Percentiles rank a stretch among this genome's conserved stretches.
Conservation (phyloP, 53 echinoderm and acorn worm genomes). For the Patiria pectinifera region DNA sequence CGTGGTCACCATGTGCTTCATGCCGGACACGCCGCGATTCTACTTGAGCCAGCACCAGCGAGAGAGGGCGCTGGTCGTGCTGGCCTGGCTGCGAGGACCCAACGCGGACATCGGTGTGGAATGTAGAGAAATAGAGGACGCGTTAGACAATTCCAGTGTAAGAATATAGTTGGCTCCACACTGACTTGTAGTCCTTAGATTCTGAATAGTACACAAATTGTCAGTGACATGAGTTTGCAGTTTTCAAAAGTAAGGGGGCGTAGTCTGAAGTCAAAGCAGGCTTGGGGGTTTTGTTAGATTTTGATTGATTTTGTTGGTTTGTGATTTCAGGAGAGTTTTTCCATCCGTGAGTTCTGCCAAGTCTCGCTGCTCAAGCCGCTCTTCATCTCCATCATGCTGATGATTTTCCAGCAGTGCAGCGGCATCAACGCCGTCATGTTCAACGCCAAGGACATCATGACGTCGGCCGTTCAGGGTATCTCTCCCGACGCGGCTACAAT, state of each 20-base stretch:
- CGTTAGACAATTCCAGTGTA: conserved; percentile 71
- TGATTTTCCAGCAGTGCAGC: conserved; percentile 97
- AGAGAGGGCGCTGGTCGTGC: conserved; percentile 58
- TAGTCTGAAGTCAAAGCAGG: too few species aligned
- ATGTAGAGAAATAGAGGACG: conserved; percentile 81
- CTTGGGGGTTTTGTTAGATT: not conserved
- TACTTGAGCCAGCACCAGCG: conserved; percentile 68
- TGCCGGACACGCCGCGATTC: conserved; percentile 84
- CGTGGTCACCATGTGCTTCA: conserved; percentile 52
- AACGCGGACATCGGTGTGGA: conserved; percentile 68
- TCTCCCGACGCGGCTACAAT: conserved; percentile 76
- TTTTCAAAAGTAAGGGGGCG: too few species aligned
- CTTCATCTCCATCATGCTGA: conserved; percentile 78
- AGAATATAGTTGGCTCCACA: conserved; percentile 5
- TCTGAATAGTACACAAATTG: too few species aligned
- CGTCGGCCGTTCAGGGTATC: conserved; percentile 68
- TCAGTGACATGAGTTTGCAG: too few species aligned
- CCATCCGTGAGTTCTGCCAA: conserved; percentile 72
- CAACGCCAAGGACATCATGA: conserved; percentile 90
- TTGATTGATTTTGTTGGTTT: not conserved
- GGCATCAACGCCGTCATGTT: conserved; percentile 99
- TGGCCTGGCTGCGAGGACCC: conserved; percentile 71
- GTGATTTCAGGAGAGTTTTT: conserved; percentile 75
- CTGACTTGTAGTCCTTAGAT: not conserved
- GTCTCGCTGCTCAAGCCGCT: conserved; percentile 79